These are phyloP conservation scores for Acleris holmiana DNA, from an alignment of 2,888 invertebrate genomes.

Conservation along the genomic window DNA sequence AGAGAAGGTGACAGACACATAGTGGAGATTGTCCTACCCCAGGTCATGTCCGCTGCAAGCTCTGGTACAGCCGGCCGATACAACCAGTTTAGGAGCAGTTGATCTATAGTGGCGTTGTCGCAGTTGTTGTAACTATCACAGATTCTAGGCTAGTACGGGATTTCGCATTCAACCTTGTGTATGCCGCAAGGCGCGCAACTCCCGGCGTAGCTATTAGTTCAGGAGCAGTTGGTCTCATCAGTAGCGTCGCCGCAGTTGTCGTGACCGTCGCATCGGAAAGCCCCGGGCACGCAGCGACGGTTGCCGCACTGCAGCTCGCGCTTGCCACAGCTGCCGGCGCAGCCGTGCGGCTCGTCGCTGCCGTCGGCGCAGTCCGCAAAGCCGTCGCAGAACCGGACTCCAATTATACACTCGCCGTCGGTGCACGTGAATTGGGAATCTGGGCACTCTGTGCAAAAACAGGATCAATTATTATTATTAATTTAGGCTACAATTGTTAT, in stretches of 20 bases:
- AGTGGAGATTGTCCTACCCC: too few species aligned
- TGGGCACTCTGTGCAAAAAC: slow-evolving; percentile 70
- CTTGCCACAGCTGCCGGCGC: slow-evolving; percentile 81
- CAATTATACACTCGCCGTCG: slow-evolving; percentile 86
- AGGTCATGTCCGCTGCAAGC: too few species aligned
- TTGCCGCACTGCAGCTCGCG: slow-evolving; percentile 74
- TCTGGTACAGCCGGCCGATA: too few species aligned
- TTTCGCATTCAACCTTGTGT: too few species aligned
- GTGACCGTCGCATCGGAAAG: slow-evolving; percentile 86
- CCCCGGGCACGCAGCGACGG: slow-evolving; percentile 86
- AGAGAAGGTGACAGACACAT: too few species aligned
- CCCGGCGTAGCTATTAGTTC: slow-evolving; percentile 28
- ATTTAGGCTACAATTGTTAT: too few species aligned
- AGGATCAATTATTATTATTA: neutral
- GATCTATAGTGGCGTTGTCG: too few species aligned
- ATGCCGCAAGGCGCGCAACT: neutral
- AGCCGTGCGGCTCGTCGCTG: slow-evolving; percentile 87
- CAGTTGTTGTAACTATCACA: too few species aligned
- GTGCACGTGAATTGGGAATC: slow-evolving; percentile 83
- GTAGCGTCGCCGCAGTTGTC: slow-evolving; percentile 87
- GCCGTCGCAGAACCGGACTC: slow-evolving; percentile 88
- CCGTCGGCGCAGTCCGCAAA: slow-evolving; percentile 86
- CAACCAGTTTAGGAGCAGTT: too few species aligned
- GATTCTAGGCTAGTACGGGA: too few species aligned
- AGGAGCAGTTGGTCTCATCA: slow-evolving; percentile 85